phyloP scores from a whole-genome alignment of 92 coral and sea anemone species.

The Anthopleura xanthogrammica region DNA sequence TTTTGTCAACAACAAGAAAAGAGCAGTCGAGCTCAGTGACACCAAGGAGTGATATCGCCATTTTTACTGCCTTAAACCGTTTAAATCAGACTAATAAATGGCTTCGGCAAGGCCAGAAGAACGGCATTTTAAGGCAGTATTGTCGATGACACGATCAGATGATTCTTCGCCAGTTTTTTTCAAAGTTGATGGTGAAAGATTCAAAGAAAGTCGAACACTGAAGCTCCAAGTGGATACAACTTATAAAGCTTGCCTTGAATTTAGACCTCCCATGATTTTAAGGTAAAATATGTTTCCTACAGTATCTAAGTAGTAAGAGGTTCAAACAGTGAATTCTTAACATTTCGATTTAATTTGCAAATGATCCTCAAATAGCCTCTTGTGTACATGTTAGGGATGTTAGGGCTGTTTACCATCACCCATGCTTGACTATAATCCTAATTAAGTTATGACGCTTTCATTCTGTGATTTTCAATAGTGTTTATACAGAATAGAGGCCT shows the following conservation, averaged over 20 bases:
- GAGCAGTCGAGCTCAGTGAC: not conserved
- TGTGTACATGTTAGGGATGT: not conserved
- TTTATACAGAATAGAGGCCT: not conserved
- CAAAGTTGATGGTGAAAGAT: slow-evolving; percentile 87
- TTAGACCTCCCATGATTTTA: slow-evolving; percentile 80
- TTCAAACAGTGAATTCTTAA: not conserved
- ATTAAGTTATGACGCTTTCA: not conserved
- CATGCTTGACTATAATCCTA: not conserved
- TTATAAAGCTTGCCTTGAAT: slow-evolving; percentile 71
- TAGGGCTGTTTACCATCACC: not conserved
- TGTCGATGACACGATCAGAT: slow-evolving; percentile 65
- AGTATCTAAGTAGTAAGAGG: not conserved
- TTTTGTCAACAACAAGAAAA: not conserved
- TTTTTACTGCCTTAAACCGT: not conserved
- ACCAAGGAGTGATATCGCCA: not conserved
- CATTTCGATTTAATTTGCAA: not conserved
- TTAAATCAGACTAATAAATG: slow-evolving; percentile 23
- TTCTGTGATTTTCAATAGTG: not conserved
- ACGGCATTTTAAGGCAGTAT: slow-evolving; percentile 61
- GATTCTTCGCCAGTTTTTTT: slow-evolving; percentile 92
- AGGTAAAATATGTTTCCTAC: slow-evolving; percentile 48
- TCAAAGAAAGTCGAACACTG: slow-evolving; percentile 82
- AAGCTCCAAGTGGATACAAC: slow-evolving; percentile 76
- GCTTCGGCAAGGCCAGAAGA: slow-evolving; percentile 74
- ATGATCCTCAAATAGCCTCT: not conserved